Percentiles rank a stretch among this genome's conserved stretches.
These are phyloP conservation scores for Cabera pusaria DNA, from an alignment of 2,888 invertebrate genomes.

Conservation along the genomic window DNA sequence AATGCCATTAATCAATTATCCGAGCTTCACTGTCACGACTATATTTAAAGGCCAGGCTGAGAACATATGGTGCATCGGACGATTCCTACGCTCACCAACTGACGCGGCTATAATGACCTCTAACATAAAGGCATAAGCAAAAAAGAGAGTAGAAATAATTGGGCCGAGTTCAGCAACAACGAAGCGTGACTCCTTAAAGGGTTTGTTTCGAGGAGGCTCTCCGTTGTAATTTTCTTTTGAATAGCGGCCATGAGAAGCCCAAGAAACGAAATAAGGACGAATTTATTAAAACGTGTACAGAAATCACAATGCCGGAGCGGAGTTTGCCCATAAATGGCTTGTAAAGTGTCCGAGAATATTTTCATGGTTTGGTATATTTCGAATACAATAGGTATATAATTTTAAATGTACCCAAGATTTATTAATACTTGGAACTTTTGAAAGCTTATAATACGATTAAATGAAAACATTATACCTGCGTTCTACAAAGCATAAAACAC, in stretches of 20 bases:
- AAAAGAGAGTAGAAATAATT: constrained; percentile 71
- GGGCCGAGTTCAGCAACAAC: constrained; percentile 71
- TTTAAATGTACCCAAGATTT: constrained; percentile 6
- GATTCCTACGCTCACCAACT: constrained; percentile 68
- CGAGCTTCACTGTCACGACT: constrained; percentile 71
- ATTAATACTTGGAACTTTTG: constrained; percentile 3
- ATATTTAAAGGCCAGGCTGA: constrained; percentile 62
- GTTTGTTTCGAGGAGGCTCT: constrained; percentile 73
- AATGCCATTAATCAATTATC: constrained; percentile 77
- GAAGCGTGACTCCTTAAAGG: constrained; percentile 75
- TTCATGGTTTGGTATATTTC: constrained; percentile 16
- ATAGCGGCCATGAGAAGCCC: constrained; percentile 66
- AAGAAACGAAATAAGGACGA: constrained; percentile 67
- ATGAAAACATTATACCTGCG: constrained; percentile 1
- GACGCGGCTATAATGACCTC: constrained; percentile 73
- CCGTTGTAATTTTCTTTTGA: constrained; percentile 76
- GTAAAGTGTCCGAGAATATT: constrained; percentile 47
- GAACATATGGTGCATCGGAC: constrained; percentile 70
- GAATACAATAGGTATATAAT: constrained; percentile 10
- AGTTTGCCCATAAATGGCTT: constrained; percentile 57
- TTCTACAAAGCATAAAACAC: constrained; percentile 13
- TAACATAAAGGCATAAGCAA: constrained; percentile 64
- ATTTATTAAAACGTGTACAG: constrained; percentile 76
- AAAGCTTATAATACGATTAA: background rate
- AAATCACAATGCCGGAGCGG: constrained; percentile 66